Percentiles rank a stretch among this genome's conserved stretches.
Evolutionary conservation across 1,140 invertebrate genomes (phyloP).

Genomic region (Drosophila parabipectinata): DNA sequence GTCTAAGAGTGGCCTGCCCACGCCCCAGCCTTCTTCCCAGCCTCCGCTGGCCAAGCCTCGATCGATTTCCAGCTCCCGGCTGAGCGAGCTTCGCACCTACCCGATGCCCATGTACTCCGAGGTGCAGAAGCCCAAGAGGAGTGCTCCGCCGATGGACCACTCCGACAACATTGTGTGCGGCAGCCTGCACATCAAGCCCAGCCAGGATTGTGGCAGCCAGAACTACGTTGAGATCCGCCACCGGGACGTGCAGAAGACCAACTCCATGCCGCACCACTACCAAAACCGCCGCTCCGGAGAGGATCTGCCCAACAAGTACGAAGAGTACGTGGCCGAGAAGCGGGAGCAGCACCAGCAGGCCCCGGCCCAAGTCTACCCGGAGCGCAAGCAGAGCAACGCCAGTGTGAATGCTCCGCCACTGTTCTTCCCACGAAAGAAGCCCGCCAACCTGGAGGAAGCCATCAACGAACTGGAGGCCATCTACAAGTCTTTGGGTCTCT

Average conservation of each 20-base stretch:
- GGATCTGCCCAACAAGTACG: slow-evolving; percentile 69
- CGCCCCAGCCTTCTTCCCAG: slow-evolving; percentile 85
- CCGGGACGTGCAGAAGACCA: slow-evolving; percentile 66
- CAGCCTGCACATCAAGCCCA: slow-evolving; percentile 74
- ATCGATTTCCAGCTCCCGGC: slow-evolving; percentile 69
- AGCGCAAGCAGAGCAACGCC: slow-evolving; percentile 70
- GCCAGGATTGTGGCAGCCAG: slow-evolving; percentile 26
- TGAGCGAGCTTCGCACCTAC: slow-evolving; percentile 61
- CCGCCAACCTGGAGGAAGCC: slow-evolving; percentile 93
- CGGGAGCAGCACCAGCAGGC: slow-evolving; percentile 73
- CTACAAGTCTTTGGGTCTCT: slow-evolving; percentile 92
- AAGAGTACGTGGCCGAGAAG: slow-evolving; percentile 77
- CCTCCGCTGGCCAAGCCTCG: slow-evolving; percentile 61
- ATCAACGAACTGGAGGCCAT: slow-evolving; percentile 94
- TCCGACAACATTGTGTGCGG: slow-evolving; percentile 66
- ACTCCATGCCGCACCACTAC: slow-evolving; percentile 78
- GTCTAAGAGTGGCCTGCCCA: slow-evolving; percentile 73
- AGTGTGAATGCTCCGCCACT: slow-evolving; percentile 51
- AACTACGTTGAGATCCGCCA: slow-evolving; percentile 76
- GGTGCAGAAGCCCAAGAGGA: slow-evolving; percentile 69
- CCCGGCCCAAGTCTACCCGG: slow-evolving; percentile 39
- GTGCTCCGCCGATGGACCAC: slow-evolving; percentile 11
- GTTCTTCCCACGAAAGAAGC: slow-evolving; percentile 84
- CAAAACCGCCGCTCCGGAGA: slow-evolving; percentile 65
- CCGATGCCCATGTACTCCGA: slow-evolving; percentile 79